Evolutionary conservation across 1,140 invertebrate species (phyloP).

Genomic region (Micrasema longulum): DNA sequence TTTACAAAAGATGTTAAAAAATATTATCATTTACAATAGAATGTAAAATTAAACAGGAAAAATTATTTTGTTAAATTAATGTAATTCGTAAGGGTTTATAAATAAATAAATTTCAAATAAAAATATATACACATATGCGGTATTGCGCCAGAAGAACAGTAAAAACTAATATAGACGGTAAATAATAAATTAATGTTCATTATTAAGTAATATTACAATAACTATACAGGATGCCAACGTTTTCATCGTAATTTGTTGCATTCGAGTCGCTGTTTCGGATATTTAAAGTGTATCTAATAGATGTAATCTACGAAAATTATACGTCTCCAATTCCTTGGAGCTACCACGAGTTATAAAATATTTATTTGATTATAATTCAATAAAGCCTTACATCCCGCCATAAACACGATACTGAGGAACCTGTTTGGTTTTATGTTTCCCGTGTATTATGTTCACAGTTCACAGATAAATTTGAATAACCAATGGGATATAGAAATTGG

Average conservation of each 20-base stretch:
- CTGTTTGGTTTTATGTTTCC: background rate
- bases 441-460: background rate
- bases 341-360: slow-evolving; percentile 5
- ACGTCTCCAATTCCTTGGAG: background rate
- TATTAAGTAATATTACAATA: background rate
- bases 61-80: too few species aligned
- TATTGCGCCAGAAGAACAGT: too few species aligned
- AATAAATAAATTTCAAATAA: too few species aligned
- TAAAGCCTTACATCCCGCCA: slow-evolving; percentile 5
- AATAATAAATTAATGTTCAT: too few species aligned
- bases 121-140: too few species aligned
- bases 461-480: slow-evolving; percentile 8
- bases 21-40: too few species aligned
- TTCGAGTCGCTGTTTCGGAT: background rate
- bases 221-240: background rate
- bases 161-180: too few species aligned
- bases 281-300: background rate
- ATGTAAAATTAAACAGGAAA: too few species aligned
- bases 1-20: too few species aligned
- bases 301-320: slow-evolving; percentile 9
- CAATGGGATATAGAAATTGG: slow-evolving; percentile 1
- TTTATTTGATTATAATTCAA: slow-evolving; percentile 13
- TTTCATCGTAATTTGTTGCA: background rate
- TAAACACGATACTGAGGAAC: background rate
- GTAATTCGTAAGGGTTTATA: too few species aligned